Evolutionary conservation across 2,888 invertebrate species (phyloP).

Genomic region (Meteorus colon): DNA sequence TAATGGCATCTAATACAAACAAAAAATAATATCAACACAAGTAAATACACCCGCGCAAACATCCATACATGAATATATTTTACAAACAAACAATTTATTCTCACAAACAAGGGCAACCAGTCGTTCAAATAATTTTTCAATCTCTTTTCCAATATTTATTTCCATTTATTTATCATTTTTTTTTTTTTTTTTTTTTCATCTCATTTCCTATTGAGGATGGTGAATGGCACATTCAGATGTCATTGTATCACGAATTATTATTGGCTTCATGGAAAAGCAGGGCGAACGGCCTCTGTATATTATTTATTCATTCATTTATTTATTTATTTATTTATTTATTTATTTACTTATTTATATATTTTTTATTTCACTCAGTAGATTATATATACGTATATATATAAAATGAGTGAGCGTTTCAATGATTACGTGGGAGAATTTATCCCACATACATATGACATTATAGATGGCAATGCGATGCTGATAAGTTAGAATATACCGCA

Average conservation of each 20-base stretch:
- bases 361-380: not conserved
- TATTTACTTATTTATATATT: not conserved
- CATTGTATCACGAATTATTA: conserved; percentile 21
- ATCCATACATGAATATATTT: not conserved
- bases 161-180: not conserved
- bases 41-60: not conserved
- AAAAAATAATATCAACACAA: no score
- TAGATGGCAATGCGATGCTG: conserved; percentile 56
- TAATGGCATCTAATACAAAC: conserved; percentile 5
- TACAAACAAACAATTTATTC: no score
- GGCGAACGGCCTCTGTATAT: not conserved
- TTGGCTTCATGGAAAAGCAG: conserved; percentile 15
- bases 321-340: not conserved
- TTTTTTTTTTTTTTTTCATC: no score
- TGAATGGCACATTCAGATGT: not conserved
- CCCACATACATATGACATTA: conserved; percentile 45
- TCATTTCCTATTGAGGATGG: not conserved
- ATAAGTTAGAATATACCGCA: conserved; percentile 9
- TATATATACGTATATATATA: not conserved
- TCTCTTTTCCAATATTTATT: no score
- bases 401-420: conserved; percentile 5
- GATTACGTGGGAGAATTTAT: conserved; percentile 21
- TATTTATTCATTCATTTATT: not conserved
- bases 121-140: no score
- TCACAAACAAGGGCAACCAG: no score